phyloP scores from a whole-genome alignment of 2,888 invertebrate species.

The Sepioteuthis lessoniana region DNA sequence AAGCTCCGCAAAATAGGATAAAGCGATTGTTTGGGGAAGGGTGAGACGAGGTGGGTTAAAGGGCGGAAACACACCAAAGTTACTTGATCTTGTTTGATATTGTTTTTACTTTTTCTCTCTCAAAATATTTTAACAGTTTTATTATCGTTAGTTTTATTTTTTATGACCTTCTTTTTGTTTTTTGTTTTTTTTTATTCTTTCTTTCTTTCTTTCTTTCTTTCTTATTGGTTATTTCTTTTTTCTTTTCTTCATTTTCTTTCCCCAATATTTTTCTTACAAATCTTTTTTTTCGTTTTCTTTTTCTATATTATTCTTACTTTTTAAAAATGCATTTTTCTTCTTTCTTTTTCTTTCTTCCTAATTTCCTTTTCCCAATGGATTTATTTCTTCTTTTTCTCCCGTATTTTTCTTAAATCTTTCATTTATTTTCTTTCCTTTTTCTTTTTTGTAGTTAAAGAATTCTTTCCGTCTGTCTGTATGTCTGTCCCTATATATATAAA shows the following conservation, averaged over 20 bases:
- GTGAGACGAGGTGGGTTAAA: neutral
- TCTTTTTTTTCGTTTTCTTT: neutral
- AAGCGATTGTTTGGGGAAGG: too few relatives aligned
- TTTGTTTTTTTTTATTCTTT: neutral
- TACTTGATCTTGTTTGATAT: neutral
- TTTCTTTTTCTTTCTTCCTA: neutral
- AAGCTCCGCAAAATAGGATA: too few relatives aligned
- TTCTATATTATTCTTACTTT: too few relatives aligned
- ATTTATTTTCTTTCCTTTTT: neutral
- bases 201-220: neutral
- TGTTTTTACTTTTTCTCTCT: neutral
- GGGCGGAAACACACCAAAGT: neutral
- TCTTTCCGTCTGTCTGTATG: too few relatives aligned
- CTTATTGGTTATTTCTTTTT: neutral
- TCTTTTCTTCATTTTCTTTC: neutral
- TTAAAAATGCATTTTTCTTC: neutral
- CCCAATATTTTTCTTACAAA: neutral
- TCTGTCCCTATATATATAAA: too few relatives aligned
- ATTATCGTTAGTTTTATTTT: too few relatives aligned
- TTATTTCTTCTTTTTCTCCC: neutral
- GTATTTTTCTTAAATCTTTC: neutral
- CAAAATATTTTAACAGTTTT: neutral
- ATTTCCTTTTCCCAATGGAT: neutral
- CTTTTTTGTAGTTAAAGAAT: too few relatives aligned
- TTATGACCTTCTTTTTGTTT: neutral